Base-by-base conservation (phyloP, 2,113 vertebrate species). In the Erinaceus europaeus region DNA sequence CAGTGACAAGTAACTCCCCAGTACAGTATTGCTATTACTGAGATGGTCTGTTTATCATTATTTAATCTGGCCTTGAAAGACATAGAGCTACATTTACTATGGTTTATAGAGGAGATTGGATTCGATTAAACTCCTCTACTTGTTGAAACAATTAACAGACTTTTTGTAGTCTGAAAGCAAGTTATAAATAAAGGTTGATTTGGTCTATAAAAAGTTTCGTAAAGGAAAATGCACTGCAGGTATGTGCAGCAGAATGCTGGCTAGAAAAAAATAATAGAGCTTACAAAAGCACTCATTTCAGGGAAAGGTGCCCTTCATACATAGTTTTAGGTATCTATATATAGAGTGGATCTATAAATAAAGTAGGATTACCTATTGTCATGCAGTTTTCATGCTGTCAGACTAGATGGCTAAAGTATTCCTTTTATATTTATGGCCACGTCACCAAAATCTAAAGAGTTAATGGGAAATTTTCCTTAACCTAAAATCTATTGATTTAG, bases 371-470 rank as follows among this genome's bases (percentile, higher is more conserved):
- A 14, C 27, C 53, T 80, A 8, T 69, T 91, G 9, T 48, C 69
- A 27, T 75, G 36, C 10, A 40, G 32, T 65, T 88, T 61, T 69
- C 38, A 76, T 36, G 4, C 18, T 52, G 23, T 86, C 55, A 67
- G 64, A 84, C 72, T 84, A 32, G 4, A 40, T 76, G 34, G 25
- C 11, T 73, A 52, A 52, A 57, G 12, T 0, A 82, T 5, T 71
- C 29, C 18, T 93, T 89, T 91, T 38, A 74, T 36, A 77, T 78
- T 38, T 89, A n/a, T 73, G 86, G 50, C 25, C 15, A 6, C 75
- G 73, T 62, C 77, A 75, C 12, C 52, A 14, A 72, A 83, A 32
- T 40, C 4, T 53, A 32, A 73, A 77, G 2, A 48, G 25, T 67
- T 65, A 84, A 25, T 79, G 44, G n/a, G 14, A 61, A 89, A 7